A percentile compares a stretch with the other conserved stretches of the same genome.
These are phyloP conservation scores for Bungarus multicinctus DNA, from an alignment of 2,113 vertebrate genomes.

Conservation along the genomic window DNA sequence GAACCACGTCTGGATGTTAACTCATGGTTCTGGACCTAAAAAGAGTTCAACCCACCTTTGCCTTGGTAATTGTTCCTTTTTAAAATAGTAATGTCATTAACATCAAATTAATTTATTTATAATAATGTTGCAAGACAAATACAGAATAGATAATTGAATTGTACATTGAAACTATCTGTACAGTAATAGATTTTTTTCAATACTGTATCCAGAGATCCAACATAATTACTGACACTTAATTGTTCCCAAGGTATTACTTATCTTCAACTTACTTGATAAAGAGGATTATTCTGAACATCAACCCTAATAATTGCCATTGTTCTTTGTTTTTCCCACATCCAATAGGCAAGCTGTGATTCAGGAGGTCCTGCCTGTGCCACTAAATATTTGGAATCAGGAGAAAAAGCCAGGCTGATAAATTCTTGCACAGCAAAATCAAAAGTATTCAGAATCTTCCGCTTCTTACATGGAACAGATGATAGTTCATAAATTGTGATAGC, in stretches of 20 bases:
- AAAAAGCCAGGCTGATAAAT: constrained; percentile 85
- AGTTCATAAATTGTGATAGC: constrained; percentile 83
- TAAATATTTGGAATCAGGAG: constrained; percentile 85
- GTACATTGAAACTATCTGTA: background rate
- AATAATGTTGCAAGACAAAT: background rate
- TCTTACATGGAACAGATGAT: constrained; percentile 74
- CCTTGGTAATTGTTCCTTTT: background rate
- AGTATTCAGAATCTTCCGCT: constrained; percentile 73
- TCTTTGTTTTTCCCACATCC: constrained; percentile 92
- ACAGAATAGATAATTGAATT: background rate
- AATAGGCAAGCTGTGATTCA: constrained; percentile 78
- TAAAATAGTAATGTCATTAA: too few relatives aligned
- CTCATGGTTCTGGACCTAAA: background rate
- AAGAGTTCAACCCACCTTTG: background rate
- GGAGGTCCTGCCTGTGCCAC: constrained; percentile 79
- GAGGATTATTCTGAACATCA: constrained; percentile 55
- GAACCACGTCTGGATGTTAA: background rate
- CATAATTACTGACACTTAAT: background rate
- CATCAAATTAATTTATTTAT: too few relatives aligned
- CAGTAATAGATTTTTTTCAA: background rate
- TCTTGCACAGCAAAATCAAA: constrained; percentile 67
- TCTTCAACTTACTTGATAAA: constrained; percentile 78
- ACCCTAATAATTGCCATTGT: constrained; percentile 76
- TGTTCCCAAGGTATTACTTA: background rate
- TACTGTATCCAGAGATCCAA: background rate